phyloP scores from a whole-genome alignment of 2,797 vertebrate genomes.

The Huso huso region DNA sequence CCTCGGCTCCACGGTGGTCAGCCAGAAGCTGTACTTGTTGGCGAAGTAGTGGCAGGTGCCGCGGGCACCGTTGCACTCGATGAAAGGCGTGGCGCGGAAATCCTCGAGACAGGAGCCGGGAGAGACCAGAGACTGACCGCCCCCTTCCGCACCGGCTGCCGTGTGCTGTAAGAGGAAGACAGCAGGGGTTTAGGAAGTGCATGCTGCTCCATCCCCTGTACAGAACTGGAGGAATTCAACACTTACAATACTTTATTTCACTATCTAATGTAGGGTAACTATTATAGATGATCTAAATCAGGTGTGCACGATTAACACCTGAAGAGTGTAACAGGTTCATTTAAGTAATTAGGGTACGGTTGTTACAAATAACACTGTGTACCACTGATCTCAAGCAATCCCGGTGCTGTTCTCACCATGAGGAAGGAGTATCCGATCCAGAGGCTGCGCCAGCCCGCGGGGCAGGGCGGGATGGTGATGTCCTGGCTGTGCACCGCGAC shows the following conservation, averaged over 20 bases:
- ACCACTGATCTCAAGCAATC: background rate
- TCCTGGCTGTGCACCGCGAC: conserved; percentile 93
- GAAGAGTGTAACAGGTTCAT: too few species aligned
- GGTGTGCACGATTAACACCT: too few species aligned
- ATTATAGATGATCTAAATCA: too few species aligned
- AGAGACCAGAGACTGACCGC: conserved; percentile 87
- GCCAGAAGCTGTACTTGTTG: conserved; percentile 97
- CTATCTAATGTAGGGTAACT: too few species aligned
- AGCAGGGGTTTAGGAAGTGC: background rate
- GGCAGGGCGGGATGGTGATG: conserved; percentile 78
- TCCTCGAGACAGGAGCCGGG: conserved; percentile 92
- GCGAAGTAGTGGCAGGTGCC: conserved; percentile 91
- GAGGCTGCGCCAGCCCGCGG: conserved; percentile 83
- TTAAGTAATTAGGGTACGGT: background rate
- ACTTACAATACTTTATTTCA: too few species aligned
- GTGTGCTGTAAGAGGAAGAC: conserved; percentile 69
- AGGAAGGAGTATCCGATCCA: conserved; percentile 98
- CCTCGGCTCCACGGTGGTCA: conserved; percentile 70
- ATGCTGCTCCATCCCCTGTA: background rate
- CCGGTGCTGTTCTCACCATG: conserved; percentile 66
- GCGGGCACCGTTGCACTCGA: conserved; percentile 83
- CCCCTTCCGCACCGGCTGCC: conserved; percentile 77
- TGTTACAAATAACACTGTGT: background rate
- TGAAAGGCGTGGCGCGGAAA: conserved; percentile 91
- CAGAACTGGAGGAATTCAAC: background rate